Conservation (phyloP, 1,140 invertebrate species). For the Batillaria attramentaria region DNA sequence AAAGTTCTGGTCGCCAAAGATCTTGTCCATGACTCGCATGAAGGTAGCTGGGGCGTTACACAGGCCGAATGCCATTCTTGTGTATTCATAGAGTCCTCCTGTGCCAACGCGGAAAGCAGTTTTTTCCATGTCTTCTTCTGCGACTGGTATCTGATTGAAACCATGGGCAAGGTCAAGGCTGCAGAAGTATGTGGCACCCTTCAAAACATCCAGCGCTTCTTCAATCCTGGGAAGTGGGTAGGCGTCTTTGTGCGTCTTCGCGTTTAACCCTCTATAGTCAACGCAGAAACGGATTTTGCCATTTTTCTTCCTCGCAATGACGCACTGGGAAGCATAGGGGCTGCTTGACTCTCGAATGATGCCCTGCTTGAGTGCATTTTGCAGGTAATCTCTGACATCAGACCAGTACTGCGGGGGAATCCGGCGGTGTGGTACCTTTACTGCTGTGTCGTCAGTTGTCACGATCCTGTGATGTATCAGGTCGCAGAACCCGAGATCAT, state of each 20-base stretch:
- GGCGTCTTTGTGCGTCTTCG: constrained; percentile 39
- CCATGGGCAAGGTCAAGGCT: constrained; percentile 51
- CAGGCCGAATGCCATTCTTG: constrained; percentile 49
- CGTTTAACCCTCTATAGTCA: constrained; percentile 48
- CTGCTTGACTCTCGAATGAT: constrained; percentile 32
- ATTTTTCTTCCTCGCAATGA: constrained; percentile 48
- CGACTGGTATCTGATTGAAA: constrained; percentile 69
- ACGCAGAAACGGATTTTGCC: constrained; percentile 49
- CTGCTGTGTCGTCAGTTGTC: no score
- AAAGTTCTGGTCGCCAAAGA: constrained; percentile 40
- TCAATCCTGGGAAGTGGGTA: constrained; percentile 46
- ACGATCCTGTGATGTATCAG: no score
- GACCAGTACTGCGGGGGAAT: no score
- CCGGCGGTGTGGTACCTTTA: no score
- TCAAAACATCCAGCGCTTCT: constrained; percentile 37
- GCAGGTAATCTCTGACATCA: no score
- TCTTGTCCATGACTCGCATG: constrained; percentile 52
- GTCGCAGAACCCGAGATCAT: no score
- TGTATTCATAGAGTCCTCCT: constrained; percentile 46
- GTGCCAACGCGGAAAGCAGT: constrained; percentile 46
- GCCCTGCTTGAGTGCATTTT: no score
- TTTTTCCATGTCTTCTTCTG: constrained; percentile 43
- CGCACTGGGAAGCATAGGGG: constrained; percentile 38
- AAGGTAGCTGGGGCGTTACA: constrained; percentile 50
- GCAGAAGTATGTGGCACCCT: constrained; percentile 51